Conservation (phyloP, 2,113 vertebrate species). For the cattle (Bos taurus) region ARS-UCD2.0 NC_037329.1:39596501-39597000, state of each 20-base stretch:
- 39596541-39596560: not conserved
- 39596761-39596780: not conserved
- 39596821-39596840: not conserved
- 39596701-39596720: accelerated
- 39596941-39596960: not conserved
- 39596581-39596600: not conserved
- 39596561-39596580: not conserved
- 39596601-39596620: not conserved
- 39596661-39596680: not conserved
- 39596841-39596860: not conserved
- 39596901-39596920: not conserved
- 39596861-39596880: not conserved
- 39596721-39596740: not conserved
- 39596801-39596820: not conserved
- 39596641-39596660: not conserved
- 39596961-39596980: not conserved
- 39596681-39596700: not conserved
- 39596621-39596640: not conserved
- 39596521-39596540: not conserved
- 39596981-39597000: too few species aligned
- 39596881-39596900: not conserved
- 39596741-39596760: not conserved
- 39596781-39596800: not conserved
- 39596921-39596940: not conserved
- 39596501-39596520: not conserved